Percentiles rank a stretch among this genome's conserved stretches.
phyloP scores from a whole-genome alignment of 2,113 vertebrate species.

The pig (Sus scrofa) region DNA sequence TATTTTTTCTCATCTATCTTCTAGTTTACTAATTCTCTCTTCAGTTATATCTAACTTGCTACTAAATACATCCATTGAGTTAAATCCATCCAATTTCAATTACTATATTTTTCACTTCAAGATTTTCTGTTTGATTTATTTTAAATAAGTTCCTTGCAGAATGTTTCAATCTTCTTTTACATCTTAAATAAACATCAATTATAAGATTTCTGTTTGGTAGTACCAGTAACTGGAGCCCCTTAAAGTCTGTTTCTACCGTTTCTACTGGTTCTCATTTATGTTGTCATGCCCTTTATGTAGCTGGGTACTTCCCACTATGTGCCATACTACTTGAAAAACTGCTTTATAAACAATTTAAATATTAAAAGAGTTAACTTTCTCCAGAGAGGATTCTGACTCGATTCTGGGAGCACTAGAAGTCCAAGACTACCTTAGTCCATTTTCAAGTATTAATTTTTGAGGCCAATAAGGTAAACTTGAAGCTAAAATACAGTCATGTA shows the following conservation, averaged over 20 bases:
- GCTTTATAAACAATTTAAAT: background rate
- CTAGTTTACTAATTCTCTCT: slow-evolving; percentile 30
- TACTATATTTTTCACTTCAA: slow-evolving; percentile 17
- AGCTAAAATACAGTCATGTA: background rate
- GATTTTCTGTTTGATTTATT: slow-evolving; percentile 21
- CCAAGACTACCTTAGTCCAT: background rate
- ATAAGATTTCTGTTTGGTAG: background rate
- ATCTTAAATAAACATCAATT: background rate
- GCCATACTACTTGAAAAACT: background rate
- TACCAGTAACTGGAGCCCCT: background rate
- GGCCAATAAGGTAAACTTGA: background rate
- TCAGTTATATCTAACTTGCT: slow-evolving; percentile 9
- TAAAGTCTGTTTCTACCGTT: background rate
- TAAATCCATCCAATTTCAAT: slow-evolving; percentile 16
- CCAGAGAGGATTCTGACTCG: background rate
- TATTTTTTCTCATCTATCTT: slow-evolving; percentile 36
- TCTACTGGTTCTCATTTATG: background rate
- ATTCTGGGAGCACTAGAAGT: background rate
- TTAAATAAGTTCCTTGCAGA: background rate
- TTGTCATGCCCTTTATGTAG: background rate
- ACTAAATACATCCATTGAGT: background rate
- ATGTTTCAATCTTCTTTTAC: background rate
- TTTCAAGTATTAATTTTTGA: background rate
- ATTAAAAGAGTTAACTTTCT: background rate
- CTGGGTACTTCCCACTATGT: background rate